phyloP scores from a whole-genome alignment of 2,113 vertebrate species.

The Neotragus pygmaeus region DNA sequence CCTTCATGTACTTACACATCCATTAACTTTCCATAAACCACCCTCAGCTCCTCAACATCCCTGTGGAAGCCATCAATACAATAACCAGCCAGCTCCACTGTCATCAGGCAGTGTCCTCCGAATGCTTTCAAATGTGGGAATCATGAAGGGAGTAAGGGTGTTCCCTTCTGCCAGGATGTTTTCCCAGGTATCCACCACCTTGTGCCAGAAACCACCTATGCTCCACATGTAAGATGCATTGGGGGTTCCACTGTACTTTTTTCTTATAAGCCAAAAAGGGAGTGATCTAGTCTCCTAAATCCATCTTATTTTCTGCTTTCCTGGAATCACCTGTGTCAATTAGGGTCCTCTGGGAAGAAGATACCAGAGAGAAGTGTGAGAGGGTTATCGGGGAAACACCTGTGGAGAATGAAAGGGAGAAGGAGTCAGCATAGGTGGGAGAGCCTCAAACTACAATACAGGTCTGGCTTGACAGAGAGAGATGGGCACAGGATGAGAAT shows the following conservation, averaged over 20 bases:
- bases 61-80: not conserved
- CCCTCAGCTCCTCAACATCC: not conserved
- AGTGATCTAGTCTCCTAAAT: not conserved
- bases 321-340: not conserved
- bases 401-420: not conserved
- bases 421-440: not conserved
- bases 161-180: not conserved
- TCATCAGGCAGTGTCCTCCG: not conserved
- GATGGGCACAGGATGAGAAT: not conserved
- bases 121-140: not conserved
- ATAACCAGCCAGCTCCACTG: not conserved
- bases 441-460: not conserved
- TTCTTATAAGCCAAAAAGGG: not conserved
- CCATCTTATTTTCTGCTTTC: not conserved
- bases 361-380: not conserved
- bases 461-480: not conserved
- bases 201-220: not conserved
- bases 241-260: not conserved
- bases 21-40: not conserved
- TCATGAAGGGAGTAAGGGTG: not conserved
- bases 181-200: not conserved
- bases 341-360: not conserved
- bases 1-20: not conserved
- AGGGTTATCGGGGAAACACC: not conserved
- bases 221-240: not conserved